These are phyloP conservation scores for Pachydiplax longipennis DNA, from an alignment of 2,888 invertebrate species.

Conservation along the genomic window DNA sequence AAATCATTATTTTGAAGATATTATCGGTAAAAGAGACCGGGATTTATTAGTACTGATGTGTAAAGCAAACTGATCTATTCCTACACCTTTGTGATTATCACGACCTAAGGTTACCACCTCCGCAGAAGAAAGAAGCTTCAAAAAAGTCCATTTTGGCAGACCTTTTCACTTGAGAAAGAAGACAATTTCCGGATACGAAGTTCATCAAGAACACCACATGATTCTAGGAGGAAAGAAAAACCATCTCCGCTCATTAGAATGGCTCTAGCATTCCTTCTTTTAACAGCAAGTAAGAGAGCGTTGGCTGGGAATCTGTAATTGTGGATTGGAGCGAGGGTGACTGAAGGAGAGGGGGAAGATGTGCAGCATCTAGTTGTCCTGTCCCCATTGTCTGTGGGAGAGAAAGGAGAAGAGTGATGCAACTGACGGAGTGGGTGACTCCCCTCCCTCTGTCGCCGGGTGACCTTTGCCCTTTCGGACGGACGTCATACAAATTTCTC, in stretches of 20 bases:
- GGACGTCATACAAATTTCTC: conserved; percentile 24
- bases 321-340: not conserved
- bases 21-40: too few relatives aligned
- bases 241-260: not conserved
- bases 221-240: not conserved
- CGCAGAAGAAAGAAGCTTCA: too few relatives aligned
- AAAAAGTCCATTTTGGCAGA: too few relatives aligned
- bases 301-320: not conserved
- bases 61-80: too few relatives aligned
- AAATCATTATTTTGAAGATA: too few relatives aligned
- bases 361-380: not conserved
- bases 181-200: too few relatives aligned
- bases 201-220: not conserved
- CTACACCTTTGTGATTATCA: too few relatives aligned
- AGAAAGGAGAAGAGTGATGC: not conserved
- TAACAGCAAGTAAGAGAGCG: not conserved
- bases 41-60: too few relatives aligned
- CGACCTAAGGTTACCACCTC: too few relatives aligned
- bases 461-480: not conserved
- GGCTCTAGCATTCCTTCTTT: not conserved
- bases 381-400: not conserved
- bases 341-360: not conserved
- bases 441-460: not conserved
- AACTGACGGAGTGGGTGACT: not conserved
- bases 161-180: too few relatives aligned